Percentiles rank a stretch among this genome's conserved stretches.
Evolutionary conservation across 2,888 invertebrate genomes (phyloP).

Genomic region (Chymomyza caudatula): DNA sequence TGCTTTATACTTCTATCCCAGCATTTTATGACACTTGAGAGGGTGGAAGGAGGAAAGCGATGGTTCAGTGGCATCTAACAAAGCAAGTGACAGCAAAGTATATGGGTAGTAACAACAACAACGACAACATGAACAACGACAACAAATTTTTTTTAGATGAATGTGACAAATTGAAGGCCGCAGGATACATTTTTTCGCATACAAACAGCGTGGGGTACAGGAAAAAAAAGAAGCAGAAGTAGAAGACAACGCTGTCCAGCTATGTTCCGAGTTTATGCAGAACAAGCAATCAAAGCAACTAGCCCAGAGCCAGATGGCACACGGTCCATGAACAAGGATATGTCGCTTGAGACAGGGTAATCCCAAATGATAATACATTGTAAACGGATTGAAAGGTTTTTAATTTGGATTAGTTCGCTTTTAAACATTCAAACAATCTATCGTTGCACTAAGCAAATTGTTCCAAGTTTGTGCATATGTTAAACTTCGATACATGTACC

Average conservation of each 20-base stretch:
- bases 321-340: background rate
- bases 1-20: background rate
- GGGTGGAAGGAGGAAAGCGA: conserved; percentile 29
- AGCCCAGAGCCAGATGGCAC: background rate
- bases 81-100: conserved; percentile 25
- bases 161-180: conserved; percentile 57
- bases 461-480: background rate
- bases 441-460: background rate
- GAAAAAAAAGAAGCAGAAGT: background rate
- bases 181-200: conserved; percentile 44
- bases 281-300: background rate
- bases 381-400: background rate
- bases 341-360: background rate
- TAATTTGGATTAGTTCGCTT: background rate
- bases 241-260: background rate
- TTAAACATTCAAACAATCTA: background rate
- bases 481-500: too few species aligned
- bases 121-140: conserved; percentile 19
- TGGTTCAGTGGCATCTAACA: conserved; percentile 34
- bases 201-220: conserved; percentile 1
- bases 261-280: background rate
- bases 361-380: background rate
- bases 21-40: background rate
- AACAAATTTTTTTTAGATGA: conserved; percentile 27
- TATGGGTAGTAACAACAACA: conserved; percentile 2